Conservation (phyloP, 92 coral and sea anemone genomes). For the Phenganax stokvisi region DNA sequence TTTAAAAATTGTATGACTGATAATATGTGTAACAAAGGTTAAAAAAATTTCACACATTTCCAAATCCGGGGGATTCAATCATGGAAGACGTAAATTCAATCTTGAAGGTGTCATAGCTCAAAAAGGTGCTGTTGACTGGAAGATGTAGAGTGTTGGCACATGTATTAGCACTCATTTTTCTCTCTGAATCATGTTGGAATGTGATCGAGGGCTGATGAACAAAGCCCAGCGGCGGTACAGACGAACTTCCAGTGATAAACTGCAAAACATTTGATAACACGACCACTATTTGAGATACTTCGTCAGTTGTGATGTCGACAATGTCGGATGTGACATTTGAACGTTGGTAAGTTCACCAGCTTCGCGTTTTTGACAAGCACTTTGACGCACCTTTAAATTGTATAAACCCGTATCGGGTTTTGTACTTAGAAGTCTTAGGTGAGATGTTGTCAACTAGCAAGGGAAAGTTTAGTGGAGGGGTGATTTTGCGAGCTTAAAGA, state of each 20-base stretch:
- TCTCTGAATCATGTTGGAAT: conserved; percentile 28
- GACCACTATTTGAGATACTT: conserved; percentile 7
- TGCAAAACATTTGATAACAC: conserved; percentile 25
- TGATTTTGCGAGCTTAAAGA: too few species aligned
- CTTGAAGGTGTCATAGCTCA: conserved; percentile 7
- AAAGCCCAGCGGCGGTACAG: conserved; percentile 33
- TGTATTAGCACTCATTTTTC: conserved; percentile 25
- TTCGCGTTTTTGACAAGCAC: too few species aligned
- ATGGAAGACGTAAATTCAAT: conserved; percentile 28
- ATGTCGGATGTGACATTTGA: conserved; percentile 8
- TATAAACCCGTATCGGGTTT: too few species aligned
- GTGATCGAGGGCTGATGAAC: conserved; percentile 11
- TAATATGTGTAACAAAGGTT: too few species aligned
- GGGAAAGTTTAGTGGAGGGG: too few species aligned
- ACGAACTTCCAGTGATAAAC: conserved; percentile 36
- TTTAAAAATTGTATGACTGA: too few species aligned
- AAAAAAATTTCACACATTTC: neutral
- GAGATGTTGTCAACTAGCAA: too few species aligned
- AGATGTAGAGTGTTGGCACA: conserved; percentile 30
- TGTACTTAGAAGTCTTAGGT: too few species aligned
- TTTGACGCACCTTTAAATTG: too few species aligned
- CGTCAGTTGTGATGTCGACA: conserved; percentile 26
- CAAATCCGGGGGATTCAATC: conserved; percentile 32
- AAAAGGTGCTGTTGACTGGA: conserved; percentile 1
- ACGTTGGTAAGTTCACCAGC: too few species aligned